These are phyloP conservation scores for Spodoptera littoralis DNA, from an alignment of 2,888 invertebrate genomes.

Conservation along the genomic window DNA sequence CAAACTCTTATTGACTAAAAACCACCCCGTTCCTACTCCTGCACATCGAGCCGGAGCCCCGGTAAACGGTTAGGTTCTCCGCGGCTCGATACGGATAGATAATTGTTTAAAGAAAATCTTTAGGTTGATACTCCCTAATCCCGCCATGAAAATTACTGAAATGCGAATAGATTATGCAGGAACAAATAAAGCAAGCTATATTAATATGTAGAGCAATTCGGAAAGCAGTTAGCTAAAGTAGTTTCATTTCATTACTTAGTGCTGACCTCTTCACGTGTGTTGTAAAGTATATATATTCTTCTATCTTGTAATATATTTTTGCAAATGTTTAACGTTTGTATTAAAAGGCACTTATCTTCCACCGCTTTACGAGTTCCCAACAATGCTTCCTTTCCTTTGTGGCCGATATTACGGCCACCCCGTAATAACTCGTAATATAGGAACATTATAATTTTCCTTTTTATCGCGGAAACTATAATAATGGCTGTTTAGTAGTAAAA, in stretches of 20 bases:
- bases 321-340: conserved; percentile 38
- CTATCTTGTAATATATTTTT: conserved; percentile 10
- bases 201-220: conserved; percentile 6
- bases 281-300: conserved; percentile 24
- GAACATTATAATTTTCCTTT: conserved; percentile 62
- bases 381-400: conserved; percentile 46
- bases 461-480: conserved; percentile 70
- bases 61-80: too few species aligned
- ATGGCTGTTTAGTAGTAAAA: conserved; percentile 58
- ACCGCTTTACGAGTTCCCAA: conserved; percentile 33
- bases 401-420: conserved; percentile 47
- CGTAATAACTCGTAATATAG: conserved; percentile 51
- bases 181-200: conserved; percentile 12
- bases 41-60: too few species aligned
- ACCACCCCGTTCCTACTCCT: too few species aligned
- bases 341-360: conserved; percentile 41
- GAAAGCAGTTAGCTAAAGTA: conserved; percentile 30
- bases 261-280: conserved; percentile 8
- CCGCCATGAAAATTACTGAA: too few species aligned
- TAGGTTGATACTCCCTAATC: too few species aligned
- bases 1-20: too few species aligned
- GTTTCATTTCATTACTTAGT: conserved; percentile 25
- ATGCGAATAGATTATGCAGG: too few species aligned
- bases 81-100: too few species aligned
- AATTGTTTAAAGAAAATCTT: too few species aligned